Evolutionary conservation across 2,888 invertebrate genomes (phyloP).

Genomic region (Microplitis deprimator): DNA sequence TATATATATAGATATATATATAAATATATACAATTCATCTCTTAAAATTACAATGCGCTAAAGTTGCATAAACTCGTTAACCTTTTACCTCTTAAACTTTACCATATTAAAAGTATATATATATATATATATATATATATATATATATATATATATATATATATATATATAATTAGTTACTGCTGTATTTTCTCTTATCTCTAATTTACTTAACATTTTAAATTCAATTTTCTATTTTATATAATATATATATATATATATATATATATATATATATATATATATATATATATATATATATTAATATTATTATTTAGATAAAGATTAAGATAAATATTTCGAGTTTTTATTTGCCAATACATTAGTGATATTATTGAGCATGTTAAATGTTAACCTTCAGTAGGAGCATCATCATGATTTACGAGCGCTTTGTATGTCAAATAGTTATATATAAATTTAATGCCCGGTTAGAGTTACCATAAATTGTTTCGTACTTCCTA

Average conservation of each 20-base stretch:
- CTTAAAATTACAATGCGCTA: constrained; percentile 18
- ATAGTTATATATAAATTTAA: constrained; percentile 16
- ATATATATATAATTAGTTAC: neutral
- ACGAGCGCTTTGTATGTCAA: constrained; percentile 23
- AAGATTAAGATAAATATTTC: constrained; percentile 7
- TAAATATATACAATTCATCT: neutral
- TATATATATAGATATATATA: constrained; percentile 3
- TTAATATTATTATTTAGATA: neutral
- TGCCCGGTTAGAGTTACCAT: constrained; percentile 7
- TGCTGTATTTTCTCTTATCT: neutral
- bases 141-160: no score
- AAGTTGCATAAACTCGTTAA: constrained; percentile 37
- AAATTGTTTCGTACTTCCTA: constrained; percentile 11
- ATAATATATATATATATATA: neutral
- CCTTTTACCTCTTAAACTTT: constrained; percentile 39
- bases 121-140: no score
- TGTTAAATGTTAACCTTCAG: constrained; percentile 34
- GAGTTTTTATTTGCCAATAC: constrained; percentile 19
- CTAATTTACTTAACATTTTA: neutral
- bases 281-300: no score
- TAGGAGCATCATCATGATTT: constrained; percentile 38
- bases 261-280: no score
- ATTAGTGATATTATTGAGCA: constrained; percentile 25
- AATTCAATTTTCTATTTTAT: no score
- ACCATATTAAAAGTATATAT: constrained; percentile 12